A percentile compares a stretch with the other conserved stretches of the same genome.
These are phyloP conservation scores for Hemibagrus guttatus DNA, from an alignment of 2,797 vertebrate genomes.

Conservation along the genomic window DNA sequence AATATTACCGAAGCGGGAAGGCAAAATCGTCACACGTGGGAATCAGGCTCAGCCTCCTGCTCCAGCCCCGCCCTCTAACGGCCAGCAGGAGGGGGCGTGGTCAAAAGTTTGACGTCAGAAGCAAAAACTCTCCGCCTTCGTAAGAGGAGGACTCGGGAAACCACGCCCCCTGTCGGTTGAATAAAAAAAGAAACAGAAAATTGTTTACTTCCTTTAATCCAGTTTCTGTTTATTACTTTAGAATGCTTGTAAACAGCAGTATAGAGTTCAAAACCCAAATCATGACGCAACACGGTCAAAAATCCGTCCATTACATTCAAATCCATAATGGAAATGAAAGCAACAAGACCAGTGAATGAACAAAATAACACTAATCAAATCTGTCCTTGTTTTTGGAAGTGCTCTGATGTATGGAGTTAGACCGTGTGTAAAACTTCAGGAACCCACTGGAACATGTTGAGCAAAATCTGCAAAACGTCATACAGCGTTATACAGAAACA, in stretches of 20 bases:
- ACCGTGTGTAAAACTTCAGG: neutral
- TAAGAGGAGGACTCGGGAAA: conserved; percentile 53
- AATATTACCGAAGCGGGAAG: conserved; percentile 90
- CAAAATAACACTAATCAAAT: neutral
- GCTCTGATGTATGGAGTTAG: neutral
- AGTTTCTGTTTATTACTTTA: neutral
- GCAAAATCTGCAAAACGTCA: neutral
- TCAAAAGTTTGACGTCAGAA: conserved; percentile 81
- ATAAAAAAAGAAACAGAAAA: neutral
- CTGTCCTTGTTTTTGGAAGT: neutral
- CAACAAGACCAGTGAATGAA: neutral
- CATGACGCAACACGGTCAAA: neutral
- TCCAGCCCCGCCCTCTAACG: conserved; percentile 74
- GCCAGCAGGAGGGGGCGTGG: conserved; percentile 73
- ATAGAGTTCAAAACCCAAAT: neutral
- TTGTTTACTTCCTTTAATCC: neutral
- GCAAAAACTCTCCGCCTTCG: conserved; percentile 53
- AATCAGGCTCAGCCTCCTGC: conserved; percentile 85
- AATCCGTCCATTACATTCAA: neutral
- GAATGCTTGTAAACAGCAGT: neutral
- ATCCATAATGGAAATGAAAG: neutral
- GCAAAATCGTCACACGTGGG: conserved; percentile 94
- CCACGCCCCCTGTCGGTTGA: conserved; percentile 74
- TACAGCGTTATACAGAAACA: neutral
- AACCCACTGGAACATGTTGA: neutral